These are phyloP conservation scores for Drosophila navojoa DNA, from an alignment of 1,140 invertebrate genomes.

Conservation along the genomic window DNA sequence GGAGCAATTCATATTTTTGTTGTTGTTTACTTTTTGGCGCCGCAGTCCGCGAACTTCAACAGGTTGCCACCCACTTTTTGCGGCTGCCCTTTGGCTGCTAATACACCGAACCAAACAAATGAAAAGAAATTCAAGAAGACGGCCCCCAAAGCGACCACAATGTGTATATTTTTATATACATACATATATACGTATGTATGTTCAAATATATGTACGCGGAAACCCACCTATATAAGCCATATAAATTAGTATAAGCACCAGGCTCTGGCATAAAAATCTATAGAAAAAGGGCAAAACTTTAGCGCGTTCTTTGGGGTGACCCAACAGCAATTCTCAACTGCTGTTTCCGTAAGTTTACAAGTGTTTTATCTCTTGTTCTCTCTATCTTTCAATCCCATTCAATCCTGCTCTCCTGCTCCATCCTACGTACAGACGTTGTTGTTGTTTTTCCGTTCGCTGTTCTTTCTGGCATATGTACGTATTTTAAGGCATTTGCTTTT, in stretches of 20 bases:
- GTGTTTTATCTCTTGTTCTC: conserved; percentile 50
- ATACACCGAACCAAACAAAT: conserved; percentile 58
- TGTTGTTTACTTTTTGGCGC: conserved; percentile 52
- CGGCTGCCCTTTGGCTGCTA: conserved; percentile 28
- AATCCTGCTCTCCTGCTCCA: background rate
- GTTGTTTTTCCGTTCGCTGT: background rate
- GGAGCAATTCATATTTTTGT: conserved; percentile 42
- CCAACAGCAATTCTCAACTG: conserved; percentile 53
- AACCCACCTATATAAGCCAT: conserved; percentile 15
- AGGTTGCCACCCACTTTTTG: conserved; percentile 68
- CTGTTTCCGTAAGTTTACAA: conserved; percentile 74
- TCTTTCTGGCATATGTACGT: conserved; percentile 31
- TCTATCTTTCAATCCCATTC: background rate
- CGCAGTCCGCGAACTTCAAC: conserved; percentile 58
- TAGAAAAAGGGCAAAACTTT: conserved; percentile 37
- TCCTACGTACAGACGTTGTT: background rate
- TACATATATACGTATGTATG: conserved; percentile 13
- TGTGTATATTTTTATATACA: conserved; percentile 3
- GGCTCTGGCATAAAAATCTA: conserved; percentile 21
- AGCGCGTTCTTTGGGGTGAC: conserved; percentile 20
- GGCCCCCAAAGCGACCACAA: conserved; percentile 31
- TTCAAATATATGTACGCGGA: conserved; percentile 6
- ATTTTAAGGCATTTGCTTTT: conserved; percentile 61
- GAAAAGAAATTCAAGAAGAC: conserved; percentile 57
- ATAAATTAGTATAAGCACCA: conserved; percentile 25